Base-by-base conservation (phyloP, 2,797 vertebrate genomes). In the Harpagifer antarcticus region DNA sequence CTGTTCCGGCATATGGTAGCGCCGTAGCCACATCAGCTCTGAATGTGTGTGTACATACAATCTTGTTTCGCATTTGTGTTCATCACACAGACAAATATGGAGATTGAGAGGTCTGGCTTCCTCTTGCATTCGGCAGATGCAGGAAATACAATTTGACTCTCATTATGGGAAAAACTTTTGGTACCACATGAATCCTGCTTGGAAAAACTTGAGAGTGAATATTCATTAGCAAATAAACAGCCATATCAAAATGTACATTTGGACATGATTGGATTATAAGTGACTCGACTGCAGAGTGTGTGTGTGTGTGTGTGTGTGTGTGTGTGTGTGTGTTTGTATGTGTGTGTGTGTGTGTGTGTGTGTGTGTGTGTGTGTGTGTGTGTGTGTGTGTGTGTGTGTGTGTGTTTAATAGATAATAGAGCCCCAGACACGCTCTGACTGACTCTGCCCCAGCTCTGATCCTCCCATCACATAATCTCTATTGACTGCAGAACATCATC, bases 1-100 rank as follows among this genome's bases (percentile, higher is more conserved):
- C 89, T 89, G 89, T 81, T 86, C 69, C 42, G 59, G 74, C 85
- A 86, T 86, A 87, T 82, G 80, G 55, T 31, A 7, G 15, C 9
- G 0, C 23, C 45, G 9, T 17, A 37, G 65, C 53, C 52, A 70
- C 11, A 47, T 61, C 57, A 67, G 54, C 45, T 63, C 55, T 20
- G 12, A 1, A 2, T 14, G 48, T 68, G 52, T 40, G 48, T 58
- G 31, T 8, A 20, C 44, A 27, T 53, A 27, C 12, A 31, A 45
- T 52, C 69, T 42, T 50, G 13, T 52, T 58, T 61, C 47, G 53
- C 31, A 13, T 42, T 20, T 65, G 42, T 55, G 14, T 55, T 2
- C 15, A 15, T 37, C 16, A 53, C 52, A 27, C 42, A 42, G 48
- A 47, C 45, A 47, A 27, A 57, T 31, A 45, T 42, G 44, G 47